phyloP scores from a whole-genome alignment of 2,113 vertebrate genomes.

The Puma concolor region DNA sequence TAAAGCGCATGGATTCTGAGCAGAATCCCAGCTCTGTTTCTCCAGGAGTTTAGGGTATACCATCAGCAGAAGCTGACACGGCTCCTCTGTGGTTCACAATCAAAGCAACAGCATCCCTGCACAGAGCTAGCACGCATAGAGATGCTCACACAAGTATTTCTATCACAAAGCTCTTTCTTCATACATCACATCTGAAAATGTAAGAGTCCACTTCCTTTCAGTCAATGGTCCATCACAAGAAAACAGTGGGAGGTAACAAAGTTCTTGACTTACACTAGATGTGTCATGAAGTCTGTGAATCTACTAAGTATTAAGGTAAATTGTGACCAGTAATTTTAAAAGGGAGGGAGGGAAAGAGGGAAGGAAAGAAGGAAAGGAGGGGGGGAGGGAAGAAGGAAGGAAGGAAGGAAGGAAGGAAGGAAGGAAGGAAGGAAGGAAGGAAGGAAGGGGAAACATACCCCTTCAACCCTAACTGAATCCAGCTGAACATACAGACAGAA shows the following conservation, averaged over 20 bases:
- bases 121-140: fast-evolving
- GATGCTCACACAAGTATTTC: too few relatives aligned
- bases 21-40: neutral
- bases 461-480: neutral
- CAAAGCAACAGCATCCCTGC: fast-evolving
- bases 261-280: neutral
- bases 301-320: neutral
- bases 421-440: fast-evolving
- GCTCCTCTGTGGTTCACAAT: neutral
- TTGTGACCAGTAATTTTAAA: neutral
- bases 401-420: fast-evolving
- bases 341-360: too few relatives aligned
- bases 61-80: neutral
- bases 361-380: neutral
- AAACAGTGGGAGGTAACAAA: neutral
- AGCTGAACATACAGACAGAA: neutral
- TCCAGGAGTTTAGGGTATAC: neutral
- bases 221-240: neutral
- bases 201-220: neutral
- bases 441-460: neutral
- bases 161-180: neutral
- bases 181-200: neutral
- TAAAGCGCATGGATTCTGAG: neutral
- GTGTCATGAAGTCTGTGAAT: neutral
- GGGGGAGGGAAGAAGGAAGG: too few relatives aligned